Base-by-base conservation (phyloP, 2,797 vertebrate species). In the Lepus townsendii region DNA sequence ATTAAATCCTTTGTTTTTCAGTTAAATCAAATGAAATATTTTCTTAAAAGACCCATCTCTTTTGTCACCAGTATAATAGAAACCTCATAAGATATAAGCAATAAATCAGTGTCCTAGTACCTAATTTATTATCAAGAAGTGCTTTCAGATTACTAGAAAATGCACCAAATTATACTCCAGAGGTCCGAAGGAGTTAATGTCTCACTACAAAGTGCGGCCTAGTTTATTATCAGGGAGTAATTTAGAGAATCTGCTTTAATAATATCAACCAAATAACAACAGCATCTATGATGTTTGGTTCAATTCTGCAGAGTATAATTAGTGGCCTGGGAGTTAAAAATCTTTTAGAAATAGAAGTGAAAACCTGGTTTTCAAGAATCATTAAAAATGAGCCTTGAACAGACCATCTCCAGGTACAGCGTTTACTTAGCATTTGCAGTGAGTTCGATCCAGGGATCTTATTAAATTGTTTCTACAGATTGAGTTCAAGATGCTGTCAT, bases 231-330 rank as follows among this genome's bases (percentile, higher is more conserved):
- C 27, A 83, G n/a, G 38, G 47, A 90, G 62, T 77, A 96, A 87
- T 84, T 75, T 78, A 92, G 57, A 89, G 13, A 92, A 83, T 76
- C 69, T 95, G 7, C 88, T 90, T 91, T 83, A 90, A 89, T 94
- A 89, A 62, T 73, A 63, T 72, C 42, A 86, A 63, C 86, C 91
- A 85, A 90, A 68, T 83, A 92, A 66, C 35, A 91, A 42, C 5
- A 87, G 14, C 9, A 77, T 32, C 84, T 65, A 12, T 65, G 24
- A 82, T 83, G n/a, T 84, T 93, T 83, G 14, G 50, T 32, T 30
- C 14, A 78, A 35, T 90, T 89, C 66, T 77, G 1, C 60, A 79
- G 30, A 16, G n/a, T 50, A 78, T 52, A 89, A 65, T 83, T 65
- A 78, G 13, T 78, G n/a, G 13, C 47, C 35, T 88, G 38, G 38